phyloP scores from a whole-genome alignment of 2,797 vertebrate species.

The Peromyscus attwateri region DNA sequence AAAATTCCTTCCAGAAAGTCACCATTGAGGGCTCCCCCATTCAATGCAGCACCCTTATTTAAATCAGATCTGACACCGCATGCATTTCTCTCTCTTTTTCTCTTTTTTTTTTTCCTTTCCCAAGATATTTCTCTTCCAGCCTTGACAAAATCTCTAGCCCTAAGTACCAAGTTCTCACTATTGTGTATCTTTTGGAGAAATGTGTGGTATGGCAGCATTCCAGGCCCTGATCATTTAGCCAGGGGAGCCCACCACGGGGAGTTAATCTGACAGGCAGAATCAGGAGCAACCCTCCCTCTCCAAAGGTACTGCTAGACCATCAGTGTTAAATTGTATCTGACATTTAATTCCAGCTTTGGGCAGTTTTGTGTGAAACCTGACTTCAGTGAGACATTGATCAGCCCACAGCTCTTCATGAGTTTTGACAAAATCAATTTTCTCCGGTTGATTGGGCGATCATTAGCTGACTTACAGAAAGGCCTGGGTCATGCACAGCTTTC shows the following conservation, averaged over 20 bases:
- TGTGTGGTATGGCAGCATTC: constrained; percentile 88
- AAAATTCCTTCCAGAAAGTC: constrained; percentile 49
- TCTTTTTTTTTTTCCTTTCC: constrained; percentile 85
- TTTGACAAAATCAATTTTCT: constrained; percentile 85
- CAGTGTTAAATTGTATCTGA: constrained; percentile 86
- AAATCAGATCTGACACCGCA: constrained; percentile 88
- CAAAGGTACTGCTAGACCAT: constrained; percentile 77
- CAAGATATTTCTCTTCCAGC: constrained; percentile 86
- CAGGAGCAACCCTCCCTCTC: constrained; percentile 78
- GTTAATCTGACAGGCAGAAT: constrained; percentile 85
- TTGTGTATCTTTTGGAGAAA: constrained; percentile 83
- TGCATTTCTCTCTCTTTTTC: constrained; percentile 78
- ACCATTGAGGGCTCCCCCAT: background rate
- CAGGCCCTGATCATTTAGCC: constrained; percentile 84
- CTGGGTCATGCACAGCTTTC: constrained; percentile 72
- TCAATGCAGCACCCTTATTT: constrained; percentile 62
- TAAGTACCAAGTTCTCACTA: constrained; percentile 88
- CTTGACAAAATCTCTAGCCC: constrained; percentile 86
- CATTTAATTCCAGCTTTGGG: constrained; percentile 81
- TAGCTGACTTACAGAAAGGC: constrained; percentile 77
- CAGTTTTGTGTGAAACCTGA: constrained; percentile 80
- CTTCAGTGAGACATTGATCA: constrained; percentile 84
- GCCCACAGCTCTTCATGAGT: constrained; percentile 77
- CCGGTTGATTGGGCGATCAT: constrained; percentile 68
- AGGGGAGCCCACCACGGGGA: constrained; percentile 78